Evolutionary conservation across 2,797 vertebrate genomes (phyloP), one percentile per base, ranked within the genome.

Genomic region (Toxotes lorentzi): DNA sequence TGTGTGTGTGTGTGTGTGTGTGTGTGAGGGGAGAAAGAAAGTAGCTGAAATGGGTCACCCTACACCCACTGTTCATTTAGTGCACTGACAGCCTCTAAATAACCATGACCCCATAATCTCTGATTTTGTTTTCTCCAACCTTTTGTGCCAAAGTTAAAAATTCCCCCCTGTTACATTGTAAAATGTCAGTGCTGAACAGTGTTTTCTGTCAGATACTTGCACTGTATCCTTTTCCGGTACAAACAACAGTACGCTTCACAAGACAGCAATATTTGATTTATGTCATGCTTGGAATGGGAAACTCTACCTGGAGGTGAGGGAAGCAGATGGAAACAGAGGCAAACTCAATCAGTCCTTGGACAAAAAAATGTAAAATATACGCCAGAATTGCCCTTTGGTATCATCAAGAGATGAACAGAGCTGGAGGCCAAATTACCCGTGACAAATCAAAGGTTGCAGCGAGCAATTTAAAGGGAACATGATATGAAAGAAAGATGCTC

Each of bases 341-440:
- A 86, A 88, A 88, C 75, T 87, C 69, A 85, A 81, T 86, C 76
- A 83, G 65, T 74, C 32, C 67, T 72, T 81, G 79, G 74, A 81
- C 17, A 23, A 64, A 70, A 30, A 83, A 76, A 71, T 64, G 58
- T 51, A 62, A 78, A 85, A 75, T 60, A 83, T 59, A 79, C 21
- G 67, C 38, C 72, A 81, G 47, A 74, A 60, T 67, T 82, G 67
- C 59, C 78, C 76, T 82, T 82, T 79, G 85, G 82, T 81, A 72
- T 73, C 48, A 69, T 68, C 2, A 1, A 48, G 64, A 78, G 73
- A 77, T 57, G 67, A 76, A 61, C 71, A 59, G 59, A 83, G 75
- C 83, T 68, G 21, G 40, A 66, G 76, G 84, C 76, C 58, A 81
- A 77, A 79, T 88, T 65, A 76, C 56, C 57, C 58, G 24, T 43